These are phyloP conservation scores for Temnothorax unifasciatus DNA, from an alignment of 2,888 invertebrate species.

Conservation along the genomic window DNA sequence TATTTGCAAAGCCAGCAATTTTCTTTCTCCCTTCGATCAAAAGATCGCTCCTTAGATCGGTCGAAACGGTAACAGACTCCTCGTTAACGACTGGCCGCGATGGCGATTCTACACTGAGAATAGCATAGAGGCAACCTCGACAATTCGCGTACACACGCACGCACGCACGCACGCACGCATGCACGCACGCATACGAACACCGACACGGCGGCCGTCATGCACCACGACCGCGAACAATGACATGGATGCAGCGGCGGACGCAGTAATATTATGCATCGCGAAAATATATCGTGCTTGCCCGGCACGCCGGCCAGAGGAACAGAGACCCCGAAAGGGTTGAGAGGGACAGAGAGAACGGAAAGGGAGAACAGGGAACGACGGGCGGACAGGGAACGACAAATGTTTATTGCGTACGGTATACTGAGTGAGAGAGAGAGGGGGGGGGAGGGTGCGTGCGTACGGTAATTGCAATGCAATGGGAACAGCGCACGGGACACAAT, in stretches of 20 bases:
- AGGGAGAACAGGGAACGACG: conserved; percentile 37
- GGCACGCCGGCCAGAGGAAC: conserved; percentile 62
- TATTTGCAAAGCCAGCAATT: background rate
- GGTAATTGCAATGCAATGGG: conserved; percentile 72
- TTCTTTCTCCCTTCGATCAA: background rate
- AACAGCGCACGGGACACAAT: conserved; percentile 65
- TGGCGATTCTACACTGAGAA: conserved; percentile 20
- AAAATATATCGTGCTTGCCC: conserved; percentile 78
- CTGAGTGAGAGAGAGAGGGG: background rate
- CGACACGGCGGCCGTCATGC: conserved; percentile 78
- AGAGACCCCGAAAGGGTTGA: conserved; percentile 11
- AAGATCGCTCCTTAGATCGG: background rate
- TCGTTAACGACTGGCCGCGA: conserved; percentile 35
- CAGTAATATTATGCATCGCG: conserved; percentile 81
- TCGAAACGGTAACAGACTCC: conserved; percentile 37
- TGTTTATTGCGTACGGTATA: conserved; percentile 46
- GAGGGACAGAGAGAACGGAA: conserved; percentile 11
- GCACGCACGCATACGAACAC: conserved; percentile 50
- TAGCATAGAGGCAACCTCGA: background rate
- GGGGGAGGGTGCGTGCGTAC: conserved; percentile 58
- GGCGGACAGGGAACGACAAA: conserved; percentile 51
- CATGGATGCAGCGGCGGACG: conserved; percentile 82
- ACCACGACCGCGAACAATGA: conserved; percentile 82
- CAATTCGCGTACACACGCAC: conserved; percentile 26
- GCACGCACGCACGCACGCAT: conserved; percentile 31